These are phyloP conservation scores for Todiramphus saurophagus DNA, from an alignment of 2,113 vertebrate genomes.

Conservation along the genomic window DNA sequence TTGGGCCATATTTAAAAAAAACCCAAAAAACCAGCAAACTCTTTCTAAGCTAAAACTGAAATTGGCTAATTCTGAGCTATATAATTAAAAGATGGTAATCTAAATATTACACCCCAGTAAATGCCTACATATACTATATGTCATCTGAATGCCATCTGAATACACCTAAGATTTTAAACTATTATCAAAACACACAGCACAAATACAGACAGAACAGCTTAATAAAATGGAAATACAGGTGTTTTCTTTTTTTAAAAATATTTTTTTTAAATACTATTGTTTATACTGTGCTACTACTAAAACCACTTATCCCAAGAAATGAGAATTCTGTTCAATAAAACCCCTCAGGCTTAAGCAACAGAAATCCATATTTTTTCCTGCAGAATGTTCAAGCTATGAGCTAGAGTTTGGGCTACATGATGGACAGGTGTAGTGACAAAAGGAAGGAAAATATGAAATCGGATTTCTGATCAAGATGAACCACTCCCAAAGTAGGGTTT, in stretches of 20 bases:
- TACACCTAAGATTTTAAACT: background rate
- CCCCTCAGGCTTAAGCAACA: background rate
- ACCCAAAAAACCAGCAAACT: no score
- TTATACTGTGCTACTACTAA: background rate
- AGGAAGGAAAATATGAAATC: background rate
- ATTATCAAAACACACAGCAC: background rate
- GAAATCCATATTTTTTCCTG: background rate
- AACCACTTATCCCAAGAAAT: background rate
- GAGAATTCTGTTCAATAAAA: background rate
- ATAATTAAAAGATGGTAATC: background rate
- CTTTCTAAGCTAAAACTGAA: background rate
- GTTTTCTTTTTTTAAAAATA: background rate
- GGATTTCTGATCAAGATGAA: background rate
- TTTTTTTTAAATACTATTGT: background rate
- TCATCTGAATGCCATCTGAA: background rate
- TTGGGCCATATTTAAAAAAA: background rate
- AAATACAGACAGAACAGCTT: background rate
- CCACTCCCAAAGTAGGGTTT: background rate
- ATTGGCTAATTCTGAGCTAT: background rate
- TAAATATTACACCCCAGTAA: background rate
- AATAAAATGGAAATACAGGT: background rate
- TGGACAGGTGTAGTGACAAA: background rate
- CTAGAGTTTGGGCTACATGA: background rate
- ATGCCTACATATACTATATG: background rate
- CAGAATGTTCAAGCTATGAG: background rate